phyloP scores from a whole-genome alignment of 2,113 vertebrate species.

The Cyprinodon brontotheroides region DNA sequence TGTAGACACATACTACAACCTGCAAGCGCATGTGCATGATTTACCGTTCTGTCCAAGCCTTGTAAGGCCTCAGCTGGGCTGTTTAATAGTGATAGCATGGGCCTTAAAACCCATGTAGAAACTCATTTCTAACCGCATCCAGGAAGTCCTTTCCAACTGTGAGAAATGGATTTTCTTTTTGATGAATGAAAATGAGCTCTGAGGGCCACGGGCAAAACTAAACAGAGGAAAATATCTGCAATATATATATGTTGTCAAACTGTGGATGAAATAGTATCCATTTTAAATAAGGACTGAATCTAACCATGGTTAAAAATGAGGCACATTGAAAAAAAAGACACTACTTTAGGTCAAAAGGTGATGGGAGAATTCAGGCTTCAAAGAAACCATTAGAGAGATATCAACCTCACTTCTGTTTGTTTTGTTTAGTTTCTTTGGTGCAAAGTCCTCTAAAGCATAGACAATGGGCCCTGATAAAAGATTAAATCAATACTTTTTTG shows the following conservation, averaged over 20 bases:
- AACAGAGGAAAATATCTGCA: slow-evolving; percentile 41
- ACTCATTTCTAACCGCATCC: slow-evolving; percentile 31
- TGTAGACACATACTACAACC: background rate
- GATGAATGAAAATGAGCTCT: slow-evolving; percentile 17
- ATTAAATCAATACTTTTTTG: background rate
- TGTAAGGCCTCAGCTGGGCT: background rate
- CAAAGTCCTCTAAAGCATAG: background rate
- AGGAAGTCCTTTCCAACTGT: slow-evolving; percentile 52
- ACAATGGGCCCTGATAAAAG: background rate
- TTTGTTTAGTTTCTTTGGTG: background rate
- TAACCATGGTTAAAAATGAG: slow-evolving; percentile 35
- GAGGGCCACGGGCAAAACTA: slow-evolving; percentile 52
- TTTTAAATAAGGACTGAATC: slow-evolving; percentile 34
- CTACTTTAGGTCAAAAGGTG: slow-evolving; percentile 24
- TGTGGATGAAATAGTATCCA: slow-evolving; percentile 40
- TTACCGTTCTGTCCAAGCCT: slow-evolving; percentile 34
- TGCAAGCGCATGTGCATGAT: slow-evolving; percentile 10
- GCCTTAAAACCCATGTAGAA: slow-evolving; percentile 39
- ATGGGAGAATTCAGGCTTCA: slow-evolving; percentile 34
- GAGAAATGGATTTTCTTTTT: slow-evolving; percentile 28
- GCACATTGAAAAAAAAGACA: slow-evolving; percentile 14
- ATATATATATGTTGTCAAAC: slow-evolving; percentile 31
- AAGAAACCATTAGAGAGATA: slow-evolving; percentile 4
- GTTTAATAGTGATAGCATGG: slow-evolving; percentile 48
- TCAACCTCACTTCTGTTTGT: slow-evolving; percentile 11